Conservation (phyloP, 2,113 vertebrate genomes). For the Gavialis gangeticus region DNA sequence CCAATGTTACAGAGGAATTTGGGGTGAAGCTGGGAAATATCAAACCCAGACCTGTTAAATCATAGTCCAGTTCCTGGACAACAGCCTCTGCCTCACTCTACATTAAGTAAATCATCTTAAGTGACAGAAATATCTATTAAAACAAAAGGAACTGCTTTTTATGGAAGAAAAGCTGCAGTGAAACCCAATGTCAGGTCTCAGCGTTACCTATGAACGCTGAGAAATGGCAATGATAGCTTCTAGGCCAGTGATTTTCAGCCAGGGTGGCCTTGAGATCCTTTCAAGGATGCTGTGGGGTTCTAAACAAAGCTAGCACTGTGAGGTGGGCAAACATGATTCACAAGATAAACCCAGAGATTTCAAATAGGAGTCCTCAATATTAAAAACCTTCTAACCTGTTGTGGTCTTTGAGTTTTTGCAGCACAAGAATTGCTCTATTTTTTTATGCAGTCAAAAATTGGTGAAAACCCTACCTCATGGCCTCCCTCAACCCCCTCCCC, state of each 20-base stretch:
- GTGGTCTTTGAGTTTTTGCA: too few species aligned
- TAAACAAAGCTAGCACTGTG: too few species aligned
- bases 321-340: too few species aligned
- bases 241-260: neutral
- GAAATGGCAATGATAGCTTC: neutral
- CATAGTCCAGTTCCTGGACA: rapidly evolving
- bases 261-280: too few species aligned
- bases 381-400: too few species aligned
- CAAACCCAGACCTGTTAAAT: neutral
- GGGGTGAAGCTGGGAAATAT: neutral
- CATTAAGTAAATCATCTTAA: rapidly evolving
- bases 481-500: too few species aligned
- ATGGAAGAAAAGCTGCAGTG: neutral
- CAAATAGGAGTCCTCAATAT: too few species aligned
- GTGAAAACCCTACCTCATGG: too few species aligned
- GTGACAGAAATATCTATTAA: neutral
- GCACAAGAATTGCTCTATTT: too few species aligned
- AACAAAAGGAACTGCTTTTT: neutral
- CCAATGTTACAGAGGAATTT: neutral
- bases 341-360: too few species aligned
- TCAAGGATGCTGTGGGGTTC: too few species aligned
- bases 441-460: too few species aligned
- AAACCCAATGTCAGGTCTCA: neutral
- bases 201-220: neutral
- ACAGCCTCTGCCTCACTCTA: neutral